These are phyloP conservation scores for Meghimatium bilineatum DNA, from an alignment of 2,888 invertebrate genomes.

Conservation along the genomic window DNA sequence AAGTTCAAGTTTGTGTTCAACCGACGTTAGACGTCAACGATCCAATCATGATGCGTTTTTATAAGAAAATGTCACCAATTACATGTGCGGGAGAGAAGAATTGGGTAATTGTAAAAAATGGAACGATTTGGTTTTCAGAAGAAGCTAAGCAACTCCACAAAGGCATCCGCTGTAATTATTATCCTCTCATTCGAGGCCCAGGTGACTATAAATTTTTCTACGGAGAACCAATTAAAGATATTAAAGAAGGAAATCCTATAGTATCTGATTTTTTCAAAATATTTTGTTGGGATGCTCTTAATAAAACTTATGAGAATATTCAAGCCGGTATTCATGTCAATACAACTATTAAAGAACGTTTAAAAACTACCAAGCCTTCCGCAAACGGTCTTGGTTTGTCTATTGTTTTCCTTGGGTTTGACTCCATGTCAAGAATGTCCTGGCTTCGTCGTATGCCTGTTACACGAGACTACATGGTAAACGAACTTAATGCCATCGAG, in stretches of 20 bases:
- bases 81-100: conserved; percentile 3
- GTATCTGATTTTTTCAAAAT: conserved; percentile 43
- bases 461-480: conserved; percentile 68
- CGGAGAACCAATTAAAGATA: conserved; percentile 10
- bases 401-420: conserved; percentile 79
- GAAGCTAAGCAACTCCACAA: neutral
- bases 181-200: conserved; percentile 34
- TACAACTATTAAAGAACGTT: conserved; percentile 19
- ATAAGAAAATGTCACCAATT: conserved; percentile 2
- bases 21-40: conserved; percentile 21
- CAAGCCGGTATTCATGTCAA: conserved; percentile 35
- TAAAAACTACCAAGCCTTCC: conserved; percentile 2
- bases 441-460: conserved; percentile 73
- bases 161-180: conserved; percentile 18
- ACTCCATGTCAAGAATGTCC: conserved; percentile 90
- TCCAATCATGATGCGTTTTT: conserved; percentile 43
- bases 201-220: conserved; percentile 29
- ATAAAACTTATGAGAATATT: conserved; percentile 22
- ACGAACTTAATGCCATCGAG: conserved; percentile 78
- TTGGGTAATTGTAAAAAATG: conserved; percentile 37
- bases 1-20: conserved; percentile 23
- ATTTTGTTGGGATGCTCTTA: neutral
- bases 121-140: conserved; percentile 30
- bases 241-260: neutral
- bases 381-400: conserved; percentile 42